Evolutionary conservation across 2,797 vertebrate genomes (phyloP).

Genomic region (Cyprinodon diabolis): DNA sequence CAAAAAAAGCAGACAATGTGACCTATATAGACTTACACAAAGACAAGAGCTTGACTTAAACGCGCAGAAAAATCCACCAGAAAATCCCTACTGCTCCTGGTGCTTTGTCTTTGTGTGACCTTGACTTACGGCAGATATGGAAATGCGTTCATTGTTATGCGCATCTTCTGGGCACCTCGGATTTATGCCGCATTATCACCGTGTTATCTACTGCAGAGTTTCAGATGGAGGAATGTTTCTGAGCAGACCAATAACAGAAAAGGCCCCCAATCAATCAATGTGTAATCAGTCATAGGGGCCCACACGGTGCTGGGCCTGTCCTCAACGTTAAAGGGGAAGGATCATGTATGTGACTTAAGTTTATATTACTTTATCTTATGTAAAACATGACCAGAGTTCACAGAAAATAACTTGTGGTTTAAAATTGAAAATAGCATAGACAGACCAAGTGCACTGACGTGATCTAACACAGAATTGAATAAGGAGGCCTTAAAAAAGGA

Average conservation of each 20-base stretch:
- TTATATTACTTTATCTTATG: background rate
- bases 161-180: slow-evolving; percentile 1
- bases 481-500: slow-evolving; percentile 11
- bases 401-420: background rate
- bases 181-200: slow-evolving; percentile 9
- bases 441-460: background rate
- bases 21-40: slow-evolving; percentile 62
- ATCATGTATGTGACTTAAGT: background rate
- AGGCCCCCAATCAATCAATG: slow-evolving; percentile 33
- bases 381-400: background rate
- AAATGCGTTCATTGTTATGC: slow-evolving; percentile 37
- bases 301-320: slow-evolving; percentile 25
- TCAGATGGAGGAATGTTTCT: background rate
- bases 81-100: slow-evolving; percentile 35
- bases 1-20: slow-evolving; percentile 37
- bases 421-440: background rate
- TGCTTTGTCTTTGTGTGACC: slow-evolving; percentile 57
- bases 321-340: background rate
- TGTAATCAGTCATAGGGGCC: slow-evolving; percentile 21
- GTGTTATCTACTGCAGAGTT: background rate
- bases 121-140: slow-evolving; percentile 54
- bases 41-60: slow-evolving; percentile 35
- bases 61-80: slow-evolving; percentile 36
- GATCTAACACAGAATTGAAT: background rate
- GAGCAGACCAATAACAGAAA: background rate